Conservation (phyloP, 2,113 vertebrate species). For the Sylvilagus bachmani region DNA sequence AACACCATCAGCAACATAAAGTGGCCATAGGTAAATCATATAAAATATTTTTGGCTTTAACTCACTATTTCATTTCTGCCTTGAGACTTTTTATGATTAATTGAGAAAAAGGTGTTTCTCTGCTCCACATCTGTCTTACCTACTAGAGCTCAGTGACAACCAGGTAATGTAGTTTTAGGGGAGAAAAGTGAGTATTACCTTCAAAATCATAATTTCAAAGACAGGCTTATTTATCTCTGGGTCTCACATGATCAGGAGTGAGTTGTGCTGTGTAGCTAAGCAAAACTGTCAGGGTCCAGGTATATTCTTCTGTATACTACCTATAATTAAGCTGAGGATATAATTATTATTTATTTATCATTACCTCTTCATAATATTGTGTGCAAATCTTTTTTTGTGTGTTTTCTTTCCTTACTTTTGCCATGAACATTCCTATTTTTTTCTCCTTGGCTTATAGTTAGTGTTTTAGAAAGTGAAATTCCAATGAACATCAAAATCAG, state of each 20-base stretch:
- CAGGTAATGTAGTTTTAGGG: conserved; percentile 56
- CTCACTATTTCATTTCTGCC: conserved; percentile 63
- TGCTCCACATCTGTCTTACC: conserved; percentile 22
- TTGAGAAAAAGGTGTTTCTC: conserved; percentile 58
- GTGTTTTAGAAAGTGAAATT: neutral
- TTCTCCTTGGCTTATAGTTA: conserved; percentile 15
- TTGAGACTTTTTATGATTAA: conserved; percentile 51
- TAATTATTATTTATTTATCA: neutral
- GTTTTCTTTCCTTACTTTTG: neutral
- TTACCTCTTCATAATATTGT: neutral
- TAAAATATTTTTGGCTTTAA: conserved; percentile 56
- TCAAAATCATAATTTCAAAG: conserved; percentile 61
- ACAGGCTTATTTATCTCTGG: conserved; percentile 6
- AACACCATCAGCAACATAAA: conserved; percentile 34
- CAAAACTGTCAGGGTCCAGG: neutral
- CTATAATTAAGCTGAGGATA: neutral
- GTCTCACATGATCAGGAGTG: neutral
- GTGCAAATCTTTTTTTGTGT: neutral
- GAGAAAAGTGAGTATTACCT: conserved; percentile 64
- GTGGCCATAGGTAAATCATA: conserved; percentile 49
- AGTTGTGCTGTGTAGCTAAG: neutral
- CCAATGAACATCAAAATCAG: neutral
- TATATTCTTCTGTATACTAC: neutral
- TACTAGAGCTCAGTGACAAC: conserved; percentile 57
- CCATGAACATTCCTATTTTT: conserved; percentile 20